Conservation (phyloP, 1,140 invertebrate species). For the Thaumatotibia leucotreta region DNA sequence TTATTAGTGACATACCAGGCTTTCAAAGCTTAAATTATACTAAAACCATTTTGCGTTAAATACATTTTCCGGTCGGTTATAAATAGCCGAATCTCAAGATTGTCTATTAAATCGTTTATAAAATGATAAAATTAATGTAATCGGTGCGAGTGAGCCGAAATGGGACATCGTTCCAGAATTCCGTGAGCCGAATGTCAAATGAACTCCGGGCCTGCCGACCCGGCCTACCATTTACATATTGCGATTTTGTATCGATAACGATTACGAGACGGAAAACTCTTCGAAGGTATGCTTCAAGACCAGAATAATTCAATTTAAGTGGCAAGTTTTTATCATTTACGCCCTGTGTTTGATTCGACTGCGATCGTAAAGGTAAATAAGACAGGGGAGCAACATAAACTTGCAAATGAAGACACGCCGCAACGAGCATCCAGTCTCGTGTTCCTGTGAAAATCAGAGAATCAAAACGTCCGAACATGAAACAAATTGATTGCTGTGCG, state of each 20-base stretch:
- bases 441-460: constrained; percentile 46
- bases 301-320: constrained; percentile 20
- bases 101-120: constrained; percentile 72
- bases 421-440: constrained; percentile 38
- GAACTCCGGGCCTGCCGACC: constrained; percentile 41
- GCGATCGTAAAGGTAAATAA: constrained; percentile 21
- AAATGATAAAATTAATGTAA: constrained; percentile 73
- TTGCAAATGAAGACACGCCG: constrained; percentile 47
- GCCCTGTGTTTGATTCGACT: constrained; percentile 14
- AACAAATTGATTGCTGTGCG: constrained; percentile 68
- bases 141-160: constrained; percentile 62
- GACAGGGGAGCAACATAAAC: constrained; percentile 34
- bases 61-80: constrained; percentile 27
- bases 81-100: constrained; percentile 53
- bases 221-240: constrained; percentile 65
- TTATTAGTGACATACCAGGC: constrained; percentile 22
- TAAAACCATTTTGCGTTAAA: constrained; percentile 23
- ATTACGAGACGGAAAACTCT: constrained; percentile 48
- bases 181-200: constrained; percentile 69
- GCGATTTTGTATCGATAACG: constrained; percentile 63
- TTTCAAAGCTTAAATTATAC: constrained; percentile 19
- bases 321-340: constrained; percentile 11
- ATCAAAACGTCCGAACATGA: constrained; percentile 66
- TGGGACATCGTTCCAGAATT: constrained; percentile 65
- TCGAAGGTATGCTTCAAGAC: constrained; percentile 26